These are phyloP conservation scores for Neolamprologus longior DNA, from an alignment of 2,113 vertebrate species.

Conservation along the genomic window DNA sequence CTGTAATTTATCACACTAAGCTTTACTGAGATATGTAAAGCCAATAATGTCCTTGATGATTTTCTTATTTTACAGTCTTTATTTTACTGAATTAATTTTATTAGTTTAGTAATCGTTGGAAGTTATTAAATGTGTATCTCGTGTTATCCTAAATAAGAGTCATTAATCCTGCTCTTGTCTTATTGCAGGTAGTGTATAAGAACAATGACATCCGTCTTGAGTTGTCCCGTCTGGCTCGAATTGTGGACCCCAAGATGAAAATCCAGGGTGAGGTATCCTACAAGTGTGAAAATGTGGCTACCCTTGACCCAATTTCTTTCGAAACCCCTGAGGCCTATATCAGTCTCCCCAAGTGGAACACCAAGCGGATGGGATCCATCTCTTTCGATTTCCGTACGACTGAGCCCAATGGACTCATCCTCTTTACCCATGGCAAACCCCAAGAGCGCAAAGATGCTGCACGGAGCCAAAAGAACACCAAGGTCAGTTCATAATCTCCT, in stretches of 20 bases:
- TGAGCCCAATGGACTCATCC: slow-evolving; percentile 94
- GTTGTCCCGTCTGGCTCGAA: slow-evolving; percentile 90
- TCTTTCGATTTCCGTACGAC: slow-evolving; percentile 97
- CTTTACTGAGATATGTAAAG: neutral
- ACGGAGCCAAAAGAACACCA: slow-evolving; percentile 94
- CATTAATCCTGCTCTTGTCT: neutral
- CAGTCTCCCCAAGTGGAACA: slow-evolving; percentile 98
- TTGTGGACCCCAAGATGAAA: slow-evolving; percentile 98
- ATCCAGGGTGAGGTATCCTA: slow-evolving; percentile 97
- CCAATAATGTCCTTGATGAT: neutral
- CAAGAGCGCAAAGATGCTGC: slow-evolving; percentile 87
- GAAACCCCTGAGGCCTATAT: slow-evolving; percentile 98
- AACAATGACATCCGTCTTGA: slow-evolving; percentile 98
- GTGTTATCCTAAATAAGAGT: neutral
- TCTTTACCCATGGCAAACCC: slow-evolving; percentile 95
- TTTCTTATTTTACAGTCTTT: neutral
- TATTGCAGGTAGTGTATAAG: slow-evolving; percentile 92
- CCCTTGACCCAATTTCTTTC: slow-evolving; percentile 94
- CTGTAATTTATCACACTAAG: neutral
- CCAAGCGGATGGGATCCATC: slow-evolving; percentile 97
- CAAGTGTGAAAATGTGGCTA: slow-evolving; percentile 94
- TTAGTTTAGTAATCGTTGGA: neutral
- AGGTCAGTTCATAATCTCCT: slow-evolving; percentile 48
- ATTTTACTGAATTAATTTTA: neutral
- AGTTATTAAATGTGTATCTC: neutral